Evolutionary conservation across 2,113 vertebrate genomes (phyloP), one percentile per base, ranked within the genome.

Genomic region (Muscicapa adusta): DNA sequence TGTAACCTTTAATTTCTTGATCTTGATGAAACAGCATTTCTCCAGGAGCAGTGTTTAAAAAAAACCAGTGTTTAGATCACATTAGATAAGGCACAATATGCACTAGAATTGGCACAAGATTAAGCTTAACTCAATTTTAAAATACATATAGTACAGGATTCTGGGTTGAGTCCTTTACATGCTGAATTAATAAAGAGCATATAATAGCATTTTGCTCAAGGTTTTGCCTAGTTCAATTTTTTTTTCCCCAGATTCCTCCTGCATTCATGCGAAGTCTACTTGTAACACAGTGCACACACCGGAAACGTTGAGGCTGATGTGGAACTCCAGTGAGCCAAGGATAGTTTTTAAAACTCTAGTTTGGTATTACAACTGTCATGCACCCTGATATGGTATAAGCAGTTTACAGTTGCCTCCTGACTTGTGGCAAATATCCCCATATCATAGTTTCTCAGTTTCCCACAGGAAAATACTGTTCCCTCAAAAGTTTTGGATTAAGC

Each of bases 1-100:
- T 33, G n/a, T 19, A 94, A 93, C 45, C 63, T 88, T 76, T 86
- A 77, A 62, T 68, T 77, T 89, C 57, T 80, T 81, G 40, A 73
- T 81, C 68, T 53, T 65, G 72, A 51, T 53, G 79, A 83, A 83
- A 51, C 18, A 60, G 36, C 72, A 60, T 80, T 96, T 84, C 72
- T 90, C 73, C 82, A 86, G 67, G 48, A 91, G 43, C 75, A 42
- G n/a, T 17, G 24, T 67, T 88, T 76, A 63, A 93, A 89, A 66
- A 77, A 53, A 65, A 92, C 75, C 42, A 51, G 25, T 67, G 42
- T 91, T 92, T 85, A 83, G 66, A 88, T 70, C 74, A 51, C 10
- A 2, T 66, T 43, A 73, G 91, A 85, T 93, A 85, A 73, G 13
- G 53, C 14, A 68, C 33, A 92, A 72, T 40, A 81, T 24, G 36